phyloP scores from a whole-genome alignment of 2,888 invertebrate species.

The Nomada fucata region DNA sequence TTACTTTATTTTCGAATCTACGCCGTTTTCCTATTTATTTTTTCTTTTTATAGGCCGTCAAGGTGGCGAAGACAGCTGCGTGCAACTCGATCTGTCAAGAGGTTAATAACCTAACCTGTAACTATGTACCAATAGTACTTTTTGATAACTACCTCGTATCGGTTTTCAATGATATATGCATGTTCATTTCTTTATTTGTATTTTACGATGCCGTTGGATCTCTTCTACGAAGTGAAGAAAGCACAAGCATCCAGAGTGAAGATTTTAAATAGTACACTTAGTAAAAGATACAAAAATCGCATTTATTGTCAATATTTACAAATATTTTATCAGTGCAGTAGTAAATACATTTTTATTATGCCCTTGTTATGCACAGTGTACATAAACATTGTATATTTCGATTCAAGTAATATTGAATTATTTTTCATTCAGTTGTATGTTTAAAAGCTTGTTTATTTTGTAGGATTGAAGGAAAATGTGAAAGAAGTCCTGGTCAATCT shows the following conservation, averaged over 20 bases:
- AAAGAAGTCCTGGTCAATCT: slow-evolving; percentile 87
- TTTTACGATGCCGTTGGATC: background rate
- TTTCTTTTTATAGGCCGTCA: slow-evolving; percentile 79
- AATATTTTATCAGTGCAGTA: background rate
- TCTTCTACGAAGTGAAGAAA: background rate
- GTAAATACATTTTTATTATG: background rate
- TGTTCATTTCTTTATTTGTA: slow-evolving; percentile 18
- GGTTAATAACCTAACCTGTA: slow-evolving; percentile 83
- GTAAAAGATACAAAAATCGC: background rate
- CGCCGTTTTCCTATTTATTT: slow-evolving; percentile 44
- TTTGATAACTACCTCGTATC: slow-evolving; percentile 25
- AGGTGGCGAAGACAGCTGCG: slow-evolving; percentile 87
- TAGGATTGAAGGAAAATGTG: slow-evolving; percentile 85
- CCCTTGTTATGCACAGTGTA: background rate
- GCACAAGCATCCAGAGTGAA: background rate
- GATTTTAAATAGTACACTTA: background rate
- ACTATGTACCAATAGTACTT: slow-evolving; percentile 33
- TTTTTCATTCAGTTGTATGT: background rate
- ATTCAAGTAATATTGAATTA: background rate
- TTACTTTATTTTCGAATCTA: slow-evolving; percentile 45
- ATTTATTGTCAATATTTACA: slow-evolving; percentile 14
- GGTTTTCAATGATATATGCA: slow-evolving; percentile 18
- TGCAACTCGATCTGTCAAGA: slow-evolving; percentile 85
- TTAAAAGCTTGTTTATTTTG: slow-evolving; percentile 54
- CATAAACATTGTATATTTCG: background rate